A percentile compares a stretch with the other conserved stretches of the same genome.
Evolutionary conservation across 2,113 vertebrate genomes (phyloP).

Genomic region (Cheilinus undulatus): DNA sequence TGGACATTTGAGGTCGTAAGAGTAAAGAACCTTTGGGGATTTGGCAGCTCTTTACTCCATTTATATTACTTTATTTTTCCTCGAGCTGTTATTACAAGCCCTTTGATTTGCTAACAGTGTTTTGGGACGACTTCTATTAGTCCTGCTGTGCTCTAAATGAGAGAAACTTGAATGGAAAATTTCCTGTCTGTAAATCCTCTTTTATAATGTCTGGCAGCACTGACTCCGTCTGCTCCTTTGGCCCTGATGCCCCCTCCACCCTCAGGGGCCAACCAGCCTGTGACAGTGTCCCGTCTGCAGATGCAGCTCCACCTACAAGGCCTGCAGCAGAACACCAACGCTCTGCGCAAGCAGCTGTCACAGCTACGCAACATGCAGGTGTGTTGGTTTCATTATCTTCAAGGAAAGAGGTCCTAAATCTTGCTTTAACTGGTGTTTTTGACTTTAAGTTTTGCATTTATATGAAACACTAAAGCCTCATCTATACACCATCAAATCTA

Average conservation of each 20-base stretch:
- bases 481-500: no score
- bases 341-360: constrained; percentile 93
- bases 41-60: neutral
- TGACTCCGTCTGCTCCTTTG: constrained; percentile 84
- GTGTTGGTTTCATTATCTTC: no score
- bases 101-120: neutral
- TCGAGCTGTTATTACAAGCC: neutral
- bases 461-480: no score
- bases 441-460: no score
- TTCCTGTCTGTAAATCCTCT: neutral
- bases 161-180: neutral
- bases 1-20: neutral
- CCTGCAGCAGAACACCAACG: constrained; percentile 92
- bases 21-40: neutral
- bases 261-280: constrained; percentile 85
- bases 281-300: constrained; percentile 89
- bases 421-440: no score
- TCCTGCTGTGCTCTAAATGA: neutral
- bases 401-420: no score
- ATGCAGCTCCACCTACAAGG: constrained; percentile 96
- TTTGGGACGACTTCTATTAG: constrained; percentile 59
- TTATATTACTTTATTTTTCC: no score
- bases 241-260: constrained; percentile 87
- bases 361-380: constrained; percentile 95
- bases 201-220: constrained; percentile 68